phyloP scores from a whole-genome alignment of 2,888 invertebrate species.

The Pantelozetes paolii region DNA sequence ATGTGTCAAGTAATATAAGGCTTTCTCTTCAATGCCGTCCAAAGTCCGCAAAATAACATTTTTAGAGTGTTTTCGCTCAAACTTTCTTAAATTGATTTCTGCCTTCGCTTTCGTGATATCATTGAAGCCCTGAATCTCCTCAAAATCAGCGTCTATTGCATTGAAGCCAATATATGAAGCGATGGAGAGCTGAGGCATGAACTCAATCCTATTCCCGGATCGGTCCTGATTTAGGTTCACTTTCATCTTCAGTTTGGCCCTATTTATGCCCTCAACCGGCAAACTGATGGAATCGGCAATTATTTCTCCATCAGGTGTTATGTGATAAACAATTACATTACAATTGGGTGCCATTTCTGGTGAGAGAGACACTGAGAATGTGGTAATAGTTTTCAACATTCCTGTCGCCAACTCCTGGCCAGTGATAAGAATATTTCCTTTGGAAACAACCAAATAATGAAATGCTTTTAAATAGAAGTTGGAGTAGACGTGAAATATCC shows the following conservation, averaged over 20 bases:
- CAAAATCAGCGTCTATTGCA: conserved; percentile 51
- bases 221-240: conserved; percentile 60
- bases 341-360: conserved; percentile 60
- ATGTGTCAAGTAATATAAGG: conserved; percentile 50
- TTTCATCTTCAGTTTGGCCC: conserved; percentile 55
- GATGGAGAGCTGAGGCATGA: conserved; percentile 56
- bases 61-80: conserved; percentile 49
- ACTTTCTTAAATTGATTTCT: conserved; percentile 49
- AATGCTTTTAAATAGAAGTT: conserved; percentile 57
- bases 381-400: conserved; percentile 52
- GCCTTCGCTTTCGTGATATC: conserved; percentile 53
- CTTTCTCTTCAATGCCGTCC: conserved; percentile 46
- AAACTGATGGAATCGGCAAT: conserved; percentile 57
- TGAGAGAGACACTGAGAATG: conserved; percentile 58
- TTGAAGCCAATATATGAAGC: conserved; percentile 58
- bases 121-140: conserved; percentile 51
- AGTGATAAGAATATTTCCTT: conserved; percentile 56
- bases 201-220: conserved; percentile 57
- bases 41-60: conserved; percentile 45
- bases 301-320: conserved; percentile 55
- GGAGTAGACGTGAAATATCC: conserved; percentile 57
- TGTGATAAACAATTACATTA: conserved; percentile 56
- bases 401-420: conserved; percentile 51
- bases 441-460: conserved; percentile 57
- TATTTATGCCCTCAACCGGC: conserved; percentile 57